phyloP scores from a whole-genome alignment of 2,888 invertebrate genomes.

The Coenonympha arcania region DNA sequence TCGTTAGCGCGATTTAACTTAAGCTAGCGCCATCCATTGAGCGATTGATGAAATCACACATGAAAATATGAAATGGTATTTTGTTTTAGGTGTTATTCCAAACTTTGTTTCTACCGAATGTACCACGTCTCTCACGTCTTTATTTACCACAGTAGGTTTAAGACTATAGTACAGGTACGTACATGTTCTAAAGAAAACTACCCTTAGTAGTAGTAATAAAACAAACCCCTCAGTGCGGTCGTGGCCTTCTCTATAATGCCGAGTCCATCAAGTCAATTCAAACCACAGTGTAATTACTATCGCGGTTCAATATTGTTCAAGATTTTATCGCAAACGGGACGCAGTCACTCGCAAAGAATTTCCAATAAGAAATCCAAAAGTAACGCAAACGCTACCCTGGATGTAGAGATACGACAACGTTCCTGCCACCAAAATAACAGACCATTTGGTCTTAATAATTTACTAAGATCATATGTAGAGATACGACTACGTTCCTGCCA shows the following conservation, averaged over 20 bases:
- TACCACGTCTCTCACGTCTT: no score
- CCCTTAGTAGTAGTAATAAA: not conserved
- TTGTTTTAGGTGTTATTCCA: no score
- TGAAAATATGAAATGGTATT: no score
- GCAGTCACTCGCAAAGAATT: constrained; percentile 15
- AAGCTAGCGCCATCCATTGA: no score
- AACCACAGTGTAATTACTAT: not conserved
- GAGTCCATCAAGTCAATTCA: not conserved
- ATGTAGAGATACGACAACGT: not conserved
- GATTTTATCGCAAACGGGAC: constrained; percentile 20
- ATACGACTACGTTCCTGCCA: not conserved
- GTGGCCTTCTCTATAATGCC: not conserved
- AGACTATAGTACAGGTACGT: no score
- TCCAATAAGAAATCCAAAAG: not conserved
- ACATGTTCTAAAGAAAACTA: no score
- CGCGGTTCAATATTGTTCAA: constrained; percentile 1
- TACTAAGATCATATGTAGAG: no score
- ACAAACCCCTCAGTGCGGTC: not conserved
- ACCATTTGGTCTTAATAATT: not conserved
- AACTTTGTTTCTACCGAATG: no score
- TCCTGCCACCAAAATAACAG: not conserved
- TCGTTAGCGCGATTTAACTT: no score
- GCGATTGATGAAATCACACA: no score
- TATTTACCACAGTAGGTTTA: no score
- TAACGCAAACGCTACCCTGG: not conserved